A percentile compares a stretch with the other conserved stretches of the same genome.
Conservation (phyloP, 2,888 invertebrate genomes). For the Alviniconcha strummeri region DNA sequence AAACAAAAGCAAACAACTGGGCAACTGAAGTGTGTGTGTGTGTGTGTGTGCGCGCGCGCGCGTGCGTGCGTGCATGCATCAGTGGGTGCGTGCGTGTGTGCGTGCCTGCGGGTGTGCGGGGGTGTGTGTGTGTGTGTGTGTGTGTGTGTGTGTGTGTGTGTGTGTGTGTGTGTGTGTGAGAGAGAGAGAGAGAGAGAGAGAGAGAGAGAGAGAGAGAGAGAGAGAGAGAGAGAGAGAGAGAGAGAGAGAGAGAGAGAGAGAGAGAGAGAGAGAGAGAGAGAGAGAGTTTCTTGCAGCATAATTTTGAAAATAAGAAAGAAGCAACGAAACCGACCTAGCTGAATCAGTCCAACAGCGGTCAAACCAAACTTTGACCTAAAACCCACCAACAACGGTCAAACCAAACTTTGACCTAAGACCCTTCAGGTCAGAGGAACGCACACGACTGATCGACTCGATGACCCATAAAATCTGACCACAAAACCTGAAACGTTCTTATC, state of each 20-base stretch:
- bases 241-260: slow-evolving; percentile 7
- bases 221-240: too few species aligned
- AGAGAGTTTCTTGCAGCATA: not conserved
- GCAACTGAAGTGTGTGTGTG: not conserved
- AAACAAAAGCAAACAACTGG: too few species aligned
- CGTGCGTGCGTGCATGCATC: not conserved
- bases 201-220: not conserved
- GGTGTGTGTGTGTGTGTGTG: slow-evolving; percentile 13
- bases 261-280: slow-evolving; percentile 17
- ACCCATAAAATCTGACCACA: too few species aligned
- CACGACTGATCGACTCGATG: too few species aligned
- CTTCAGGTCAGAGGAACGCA: too few species aligned
- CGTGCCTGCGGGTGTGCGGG: not conserved
- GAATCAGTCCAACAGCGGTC: too few species aligned
- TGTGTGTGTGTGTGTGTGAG: slow-evolving; percentile 14
- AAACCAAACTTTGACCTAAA: too few species aligned
- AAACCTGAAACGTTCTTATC: too few species aligned
- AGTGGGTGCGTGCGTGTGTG: not conserved
- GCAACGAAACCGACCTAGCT: too few species aligned
- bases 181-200: slow-evolving; percentile 12
- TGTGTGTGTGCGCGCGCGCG: not conserved
- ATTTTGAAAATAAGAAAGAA: too few species aligned
- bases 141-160: slow-evolving; percentile 14
- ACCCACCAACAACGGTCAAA: too few species aligned
- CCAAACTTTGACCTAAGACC: too few species aligned